Evolutionary conservation across 2,888 invertebrate genomes (phyloP), one percentile per base, ranked within the genome.

Genomic region (Epinotia ramella): DNA sequence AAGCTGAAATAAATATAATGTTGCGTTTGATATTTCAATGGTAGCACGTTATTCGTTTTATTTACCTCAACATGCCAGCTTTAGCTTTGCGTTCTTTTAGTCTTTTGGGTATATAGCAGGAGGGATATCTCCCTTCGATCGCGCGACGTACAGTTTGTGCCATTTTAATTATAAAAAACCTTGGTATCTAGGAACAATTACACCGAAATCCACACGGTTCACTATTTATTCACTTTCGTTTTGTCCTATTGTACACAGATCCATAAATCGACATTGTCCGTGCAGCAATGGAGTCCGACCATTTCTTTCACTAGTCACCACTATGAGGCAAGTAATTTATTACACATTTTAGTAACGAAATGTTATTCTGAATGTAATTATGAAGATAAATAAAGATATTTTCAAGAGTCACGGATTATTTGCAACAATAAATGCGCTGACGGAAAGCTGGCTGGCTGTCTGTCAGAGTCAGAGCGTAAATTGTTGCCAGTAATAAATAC

Each of bases 71-170:
- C 67, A 96, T 96, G 86, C 95, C 96, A 6, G 95, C 95, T 86
- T 96, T 96, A 0, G 96, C 96, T 80, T 95, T 94, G 77, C 97
- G 95, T 82, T 98, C 97, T 82, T 97, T 97, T 70, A 98, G 91
- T 79, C 98, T 96, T 78, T 95, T 95, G 63, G 94, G 94, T 81
- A 96, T 95, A 78, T 97, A 97, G 87, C 97, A 97, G n/a, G 97
- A 96, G 69, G 98, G 97, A 86, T 96, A 95, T 81, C 95, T 95
- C 76, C 97, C 97, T 84, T 96, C 97, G 77, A 97, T 94, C 71
- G 96, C 95, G 81, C 95, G 95, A 87, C 97, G 95, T 79, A 96
- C 95, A 44, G 97, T 97, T 89, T 96, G 96, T 82, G 97, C 96
- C 97, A 97, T 97, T 89, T 88, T 74, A 18, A n/a, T 24, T 93